Conservation (phyloP, 2,113 vertebrate genomes). For the Ameiurus melas region DNA sequence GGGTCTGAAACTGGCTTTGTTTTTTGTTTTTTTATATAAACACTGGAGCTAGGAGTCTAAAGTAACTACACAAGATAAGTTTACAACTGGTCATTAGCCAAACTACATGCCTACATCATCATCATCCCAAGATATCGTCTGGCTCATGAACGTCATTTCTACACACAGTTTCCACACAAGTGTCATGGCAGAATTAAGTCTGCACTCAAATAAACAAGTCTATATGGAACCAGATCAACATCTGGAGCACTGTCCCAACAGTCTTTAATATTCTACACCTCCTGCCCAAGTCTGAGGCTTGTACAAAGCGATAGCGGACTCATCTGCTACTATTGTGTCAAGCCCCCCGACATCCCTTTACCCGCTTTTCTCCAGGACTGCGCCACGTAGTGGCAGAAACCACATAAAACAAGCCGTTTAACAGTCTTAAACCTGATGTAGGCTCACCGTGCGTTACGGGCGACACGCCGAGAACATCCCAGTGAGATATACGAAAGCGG, state of each 20-base stretch:
- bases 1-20: neutral
- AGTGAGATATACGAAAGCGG: neutral
- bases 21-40: too few species aligned
- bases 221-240: neutral
- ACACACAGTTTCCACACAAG: neutral
- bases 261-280: neutral
- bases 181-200: neutral
- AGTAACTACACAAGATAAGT: neutral
- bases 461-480: neutral
- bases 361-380: neutral
- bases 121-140: neutral
- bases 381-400: too few species aligned
- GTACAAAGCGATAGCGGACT: neutral
- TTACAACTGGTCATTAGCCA: neutral
- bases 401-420: neutral
- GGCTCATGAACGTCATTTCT: neutral
- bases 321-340: neutral
- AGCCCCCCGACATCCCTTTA: neutral
- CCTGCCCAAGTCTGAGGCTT: neutral
- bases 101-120: neutral
- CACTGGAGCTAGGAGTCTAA: neutral
- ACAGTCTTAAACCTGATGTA: neutral
- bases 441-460: neutral
- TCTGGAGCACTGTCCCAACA: neutral
- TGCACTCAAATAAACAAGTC: neutral